Conservation (phyloP, 2,113 vertebrate genomes). For the Genyomyrus donnyi region DNA sequence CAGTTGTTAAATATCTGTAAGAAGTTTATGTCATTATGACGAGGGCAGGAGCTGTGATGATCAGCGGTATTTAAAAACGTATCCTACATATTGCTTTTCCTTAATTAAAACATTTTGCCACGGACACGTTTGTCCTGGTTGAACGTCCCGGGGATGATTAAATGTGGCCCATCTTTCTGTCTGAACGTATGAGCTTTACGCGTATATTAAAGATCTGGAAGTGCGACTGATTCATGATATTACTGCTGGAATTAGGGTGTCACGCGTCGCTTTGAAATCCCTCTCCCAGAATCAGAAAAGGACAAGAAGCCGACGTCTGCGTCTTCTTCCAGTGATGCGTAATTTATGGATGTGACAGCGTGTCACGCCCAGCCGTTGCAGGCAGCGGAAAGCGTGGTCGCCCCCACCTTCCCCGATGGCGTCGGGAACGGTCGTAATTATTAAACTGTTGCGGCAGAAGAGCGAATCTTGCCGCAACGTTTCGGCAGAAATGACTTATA, state of each 20-base stretch:
- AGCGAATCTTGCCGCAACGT: background rate
- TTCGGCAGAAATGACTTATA: background rate
- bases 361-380: background rate
- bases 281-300: background rate
- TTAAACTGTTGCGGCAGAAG: background rate
- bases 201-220: background rate
- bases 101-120: background rate
- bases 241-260: background rate
- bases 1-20: background rate
- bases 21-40: background rate
- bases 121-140: background rate
- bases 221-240: background rate
- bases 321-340: background rate
- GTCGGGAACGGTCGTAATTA: background rate
- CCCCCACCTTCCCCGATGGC: background rate
- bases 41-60: background rate
- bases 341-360: background rate
- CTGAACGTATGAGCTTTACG: background rate
- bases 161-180: background rate
- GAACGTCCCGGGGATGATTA: background rate
- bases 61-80: background rate
- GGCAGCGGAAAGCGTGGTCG: background rate
- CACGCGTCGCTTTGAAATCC: background rate
- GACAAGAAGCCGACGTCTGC: background rate
- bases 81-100: background rate